Conservation (phyloP, 2,113 vertebrate species). For the Micronycteris hirsuta region DNA sequence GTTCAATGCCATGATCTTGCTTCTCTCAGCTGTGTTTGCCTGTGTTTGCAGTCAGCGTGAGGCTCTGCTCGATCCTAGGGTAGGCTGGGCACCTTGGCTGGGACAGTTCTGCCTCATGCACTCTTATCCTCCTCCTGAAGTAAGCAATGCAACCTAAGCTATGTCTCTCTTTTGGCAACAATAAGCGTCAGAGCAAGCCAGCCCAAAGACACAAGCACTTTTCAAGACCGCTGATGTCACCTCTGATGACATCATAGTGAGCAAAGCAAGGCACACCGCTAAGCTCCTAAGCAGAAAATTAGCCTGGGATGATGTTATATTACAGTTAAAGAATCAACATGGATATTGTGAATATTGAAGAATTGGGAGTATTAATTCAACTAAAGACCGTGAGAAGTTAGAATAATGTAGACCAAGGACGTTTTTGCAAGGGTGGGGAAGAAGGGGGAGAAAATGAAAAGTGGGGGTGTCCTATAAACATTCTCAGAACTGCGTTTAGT, state of each 20-base stretch:
- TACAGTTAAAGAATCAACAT: neutral
- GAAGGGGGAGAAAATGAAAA: neutral
- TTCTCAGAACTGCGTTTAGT: neutral
- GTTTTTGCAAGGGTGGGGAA: neutral
- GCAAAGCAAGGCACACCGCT: neutral
- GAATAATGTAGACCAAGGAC: neutral
- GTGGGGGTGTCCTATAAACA: neutral
- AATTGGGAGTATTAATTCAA: neutral
- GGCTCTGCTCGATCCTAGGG: neutral
- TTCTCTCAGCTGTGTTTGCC: neutral
- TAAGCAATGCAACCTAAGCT: neutral
- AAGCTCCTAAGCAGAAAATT: neutral
- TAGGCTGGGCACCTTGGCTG: neutral
- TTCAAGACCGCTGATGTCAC: neutral
- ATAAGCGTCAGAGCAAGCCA: neutral
- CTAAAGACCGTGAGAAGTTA: neutral
- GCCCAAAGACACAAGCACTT: neutral
- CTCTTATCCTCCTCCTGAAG: neutral
- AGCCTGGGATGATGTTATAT: neutral
- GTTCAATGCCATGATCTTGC: neutral
- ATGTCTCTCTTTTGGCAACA: neutral
- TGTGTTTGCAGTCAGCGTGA: neutral
- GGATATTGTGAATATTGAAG: neutral
- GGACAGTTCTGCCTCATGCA: neutral
- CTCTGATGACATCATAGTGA: neutral